Base-by-base conservation (phyloP, 1,140 invertebrate genomes). In the Whitmania pigra region DNA sequence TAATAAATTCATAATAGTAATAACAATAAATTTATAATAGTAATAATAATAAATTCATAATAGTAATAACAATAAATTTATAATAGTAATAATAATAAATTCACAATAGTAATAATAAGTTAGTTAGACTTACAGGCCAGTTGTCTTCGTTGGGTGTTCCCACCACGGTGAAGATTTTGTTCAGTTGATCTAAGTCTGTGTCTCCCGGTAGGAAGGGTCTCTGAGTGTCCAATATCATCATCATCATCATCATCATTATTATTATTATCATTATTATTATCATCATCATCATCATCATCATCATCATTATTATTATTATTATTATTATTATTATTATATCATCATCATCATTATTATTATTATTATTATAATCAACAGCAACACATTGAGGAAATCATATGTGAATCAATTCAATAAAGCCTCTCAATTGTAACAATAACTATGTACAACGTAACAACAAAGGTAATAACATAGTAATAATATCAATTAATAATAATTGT, bases 191-290 rank as follows among this genome's bases (percentile, higher is more conserved):
- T 55, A 99, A 83, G 83, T 99, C 96, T 13, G 92, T 91, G 77
- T 98, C 94, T 40, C 96, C 96, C 40, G 94, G 93, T 67, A 99
- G 86, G 77, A 99, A 92, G 3, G 97, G 95, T 18, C 90, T 88
- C 83, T 85, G 71, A 9, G 78, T 75, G 72, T 54, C 43, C 13
- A 68, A 31, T 6, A 31, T 68, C 20, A 68, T 43, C 27, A 68
- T 31, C 27, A 31, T 68, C 7, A 40, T 18, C 25, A 29, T 68
- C 7, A 36, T 43, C 0, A 68, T 31, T 5, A 29, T 27, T 9
- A 68, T 31, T 9, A 40, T 68, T 18, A 29, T 68, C 22, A 29
- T 31, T 7, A 29, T 31, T 1, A 29, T 15, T 7, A 36, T 18
- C 36, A 29, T 68, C 20, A 27, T 68, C 22, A 68, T 27, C 18